Evolutionary conservation across 2,888 invertebrate genomes (phyloP).

Genomic region (Polymixis flavicincta): DNA sequence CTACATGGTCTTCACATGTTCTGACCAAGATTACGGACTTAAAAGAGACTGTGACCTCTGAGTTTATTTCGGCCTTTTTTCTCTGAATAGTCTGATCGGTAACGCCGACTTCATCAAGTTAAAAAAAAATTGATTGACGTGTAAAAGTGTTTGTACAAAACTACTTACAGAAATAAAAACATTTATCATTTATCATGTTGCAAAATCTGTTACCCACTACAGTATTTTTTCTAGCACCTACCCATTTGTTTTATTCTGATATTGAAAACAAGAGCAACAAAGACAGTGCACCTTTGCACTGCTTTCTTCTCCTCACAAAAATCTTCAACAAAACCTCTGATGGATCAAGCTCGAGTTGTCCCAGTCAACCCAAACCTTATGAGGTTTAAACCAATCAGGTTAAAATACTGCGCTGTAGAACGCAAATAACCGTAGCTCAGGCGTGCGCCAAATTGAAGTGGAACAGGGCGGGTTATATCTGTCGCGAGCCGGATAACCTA

Average conservation of each 20-base stretch:
- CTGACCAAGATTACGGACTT: too few relatives aligned
- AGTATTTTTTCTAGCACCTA: background rate
- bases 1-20: too few relatives aligned
- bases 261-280: background rate
- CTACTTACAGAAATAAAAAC: too few relatives aligned
- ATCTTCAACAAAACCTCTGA: background rate
- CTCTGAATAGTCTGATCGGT: too few relatives aligned
- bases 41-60: too few relatives aligned
- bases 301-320: background rate
- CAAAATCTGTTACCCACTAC: background rate
- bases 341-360: background rate
- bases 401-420: conserved; percentile 38
- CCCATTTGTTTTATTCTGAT: too few relatives aligned
- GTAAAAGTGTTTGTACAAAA: too few relatives aligned
- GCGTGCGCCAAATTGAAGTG: conserved; percentile 51
- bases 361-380: conserved; percentile 5
- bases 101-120: too few relatives aligned
- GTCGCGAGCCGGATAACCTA: conserved; percentile 50
- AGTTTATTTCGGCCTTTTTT: too few relatives aligned
- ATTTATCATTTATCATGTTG: background rate
- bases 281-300: background rate
- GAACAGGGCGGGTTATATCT: conserved; percentile 50
- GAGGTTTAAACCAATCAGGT: conserved; percentile 19
- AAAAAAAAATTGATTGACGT: too few relatives aligned
- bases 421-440: conserved; percentile 51